Conservation (phyloP, 2,888 invertebrate species). For the Temnothorax rugatulus region DNA sequence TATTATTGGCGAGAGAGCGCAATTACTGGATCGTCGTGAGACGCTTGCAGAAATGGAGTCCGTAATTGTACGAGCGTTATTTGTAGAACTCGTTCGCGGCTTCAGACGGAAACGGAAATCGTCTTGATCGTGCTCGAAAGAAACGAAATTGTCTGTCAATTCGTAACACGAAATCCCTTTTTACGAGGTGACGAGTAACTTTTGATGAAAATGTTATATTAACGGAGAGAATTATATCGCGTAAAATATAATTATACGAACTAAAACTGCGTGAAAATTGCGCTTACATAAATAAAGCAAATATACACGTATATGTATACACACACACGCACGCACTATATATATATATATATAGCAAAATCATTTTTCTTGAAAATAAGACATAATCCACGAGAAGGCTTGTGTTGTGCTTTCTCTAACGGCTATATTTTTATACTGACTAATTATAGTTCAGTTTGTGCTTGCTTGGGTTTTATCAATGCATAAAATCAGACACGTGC, state of each 20-base stretch:
- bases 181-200: not conserved
- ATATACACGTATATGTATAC: not conserved
- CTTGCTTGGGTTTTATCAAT: conserved; percentile 42
- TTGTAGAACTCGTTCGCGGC: not conserved
- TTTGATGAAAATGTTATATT: not conserved
- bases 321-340: no score
- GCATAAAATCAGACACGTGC: conserved; percentile 37
- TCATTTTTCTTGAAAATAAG: conserved; percentile 1
- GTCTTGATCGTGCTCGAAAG: not conserved
- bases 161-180: not conserved
- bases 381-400: not conserved
- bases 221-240: not conserved
- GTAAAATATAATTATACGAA: conserved; percentile 1
- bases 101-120: not conserved
- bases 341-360: not conserved
- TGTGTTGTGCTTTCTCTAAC: conserved; percentile 19
- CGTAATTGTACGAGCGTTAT: conserved; percentile 5
- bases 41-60: conserved; percentile 11
- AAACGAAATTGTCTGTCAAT: not conserved
- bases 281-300: not conserved
- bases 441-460: conserved; percentile 38
- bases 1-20: not conserved
- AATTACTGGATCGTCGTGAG: conserved; percentile 33
- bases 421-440: conserved; percentile 34
- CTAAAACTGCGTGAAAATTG: not conserved